Conservation (phyloP, 2,888 invertebrate genomes). For the Drosophila flavopinicola region DNA sequence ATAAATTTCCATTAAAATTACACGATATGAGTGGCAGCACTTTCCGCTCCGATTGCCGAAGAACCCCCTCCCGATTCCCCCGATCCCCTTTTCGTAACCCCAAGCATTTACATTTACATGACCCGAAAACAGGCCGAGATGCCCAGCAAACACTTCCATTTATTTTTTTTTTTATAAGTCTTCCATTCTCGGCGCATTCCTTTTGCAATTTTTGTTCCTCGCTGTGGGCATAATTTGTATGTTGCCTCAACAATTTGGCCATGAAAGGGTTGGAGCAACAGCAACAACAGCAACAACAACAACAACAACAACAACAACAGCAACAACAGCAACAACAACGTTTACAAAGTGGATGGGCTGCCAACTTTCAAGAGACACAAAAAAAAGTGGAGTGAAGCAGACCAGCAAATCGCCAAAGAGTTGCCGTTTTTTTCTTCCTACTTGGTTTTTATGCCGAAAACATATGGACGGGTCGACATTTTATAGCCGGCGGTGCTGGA, state of each 20-base stretch:
- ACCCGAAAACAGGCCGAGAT: constrained; percentile 15
- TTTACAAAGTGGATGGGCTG: constrained; percentile 37
- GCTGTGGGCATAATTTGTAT: constrained; percentile 77
- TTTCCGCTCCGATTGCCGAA: neutral
- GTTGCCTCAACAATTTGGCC: constrained; percentile 74
- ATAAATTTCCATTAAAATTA: constrained; percentile 80
- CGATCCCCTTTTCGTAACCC: constrained; percentile 1
- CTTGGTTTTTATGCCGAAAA: constrained; percentile 41
- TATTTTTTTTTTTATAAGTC: constrained; percentile 5
- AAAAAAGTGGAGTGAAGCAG: constrained; percentile 28
- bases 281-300: constrained; percentile 38
- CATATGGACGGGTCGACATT: constrained; percentile 79
- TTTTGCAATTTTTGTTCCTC: constrained; percentile 33
- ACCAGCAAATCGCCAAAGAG: constrained; percentile 51
- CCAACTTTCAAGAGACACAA: constrained; percentile 35
- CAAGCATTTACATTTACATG: constrained; percentile 44
- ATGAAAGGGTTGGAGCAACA: constrained; percentile 74
- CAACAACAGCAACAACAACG: constrained; percentile 37
- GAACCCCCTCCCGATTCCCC: neutral
- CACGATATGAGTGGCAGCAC: constrained; percentile 43
- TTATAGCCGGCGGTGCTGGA: constrained; percentile 63
- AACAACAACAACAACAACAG: constrained; percentile 38
- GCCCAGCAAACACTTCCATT: constrained; percentile 14
- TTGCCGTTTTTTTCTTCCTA: constrained; percentile 34
- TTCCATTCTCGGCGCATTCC: constrained; percentile 26